Conservation (phyloP, 2,113 vertebrate genomes). For the Shinisaurus crocodilurus region DNA sequence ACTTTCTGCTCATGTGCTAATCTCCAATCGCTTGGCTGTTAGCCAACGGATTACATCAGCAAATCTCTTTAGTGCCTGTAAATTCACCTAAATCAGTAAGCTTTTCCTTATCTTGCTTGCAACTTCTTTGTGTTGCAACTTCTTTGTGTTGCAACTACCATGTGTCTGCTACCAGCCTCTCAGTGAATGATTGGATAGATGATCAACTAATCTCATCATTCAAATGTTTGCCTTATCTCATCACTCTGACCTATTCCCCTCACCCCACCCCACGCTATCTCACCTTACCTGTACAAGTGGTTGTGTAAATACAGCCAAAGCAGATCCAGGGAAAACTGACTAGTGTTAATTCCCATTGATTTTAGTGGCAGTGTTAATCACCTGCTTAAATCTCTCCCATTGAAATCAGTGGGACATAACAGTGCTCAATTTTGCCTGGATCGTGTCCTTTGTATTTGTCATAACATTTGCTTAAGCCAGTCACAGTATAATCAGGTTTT, state of each 20-base stretch:
- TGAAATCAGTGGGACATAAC: background rate
- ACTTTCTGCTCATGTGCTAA: too few species aligned
- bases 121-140: too few species aligned
- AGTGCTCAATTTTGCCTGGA: background rate
- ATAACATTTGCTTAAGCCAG: background rate
- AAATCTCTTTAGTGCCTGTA: too few species aligned
- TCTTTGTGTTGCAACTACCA: too few species aligned
- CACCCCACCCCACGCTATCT: background rate
- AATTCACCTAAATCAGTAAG: too few species aligned
- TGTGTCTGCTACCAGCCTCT: too few species aligned
- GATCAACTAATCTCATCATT: too few species aligned
- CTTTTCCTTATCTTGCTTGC: too few species aligned
- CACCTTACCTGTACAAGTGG: constrained; percentile 7
- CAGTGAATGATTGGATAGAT: too few species aligned
- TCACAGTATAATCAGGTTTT: background rate
- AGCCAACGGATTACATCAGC: too few species aligned
- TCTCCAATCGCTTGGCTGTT: too few species aligned
- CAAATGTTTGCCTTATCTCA: too few species aligned
- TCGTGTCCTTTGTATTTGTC: background rate
- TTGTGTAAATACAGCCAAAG: constrained; percentile 15
- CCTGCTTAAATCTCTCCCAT: background rate
- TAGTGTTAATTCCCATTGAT: background rate
- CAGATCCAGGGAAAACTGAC: background rate
- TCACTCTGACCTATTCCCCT: background rate
- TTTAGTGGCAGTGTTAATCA: background rate